Conservation (phyloP, 2,888 invertebrate species). For the Chymomyza procnemis region DNA sequence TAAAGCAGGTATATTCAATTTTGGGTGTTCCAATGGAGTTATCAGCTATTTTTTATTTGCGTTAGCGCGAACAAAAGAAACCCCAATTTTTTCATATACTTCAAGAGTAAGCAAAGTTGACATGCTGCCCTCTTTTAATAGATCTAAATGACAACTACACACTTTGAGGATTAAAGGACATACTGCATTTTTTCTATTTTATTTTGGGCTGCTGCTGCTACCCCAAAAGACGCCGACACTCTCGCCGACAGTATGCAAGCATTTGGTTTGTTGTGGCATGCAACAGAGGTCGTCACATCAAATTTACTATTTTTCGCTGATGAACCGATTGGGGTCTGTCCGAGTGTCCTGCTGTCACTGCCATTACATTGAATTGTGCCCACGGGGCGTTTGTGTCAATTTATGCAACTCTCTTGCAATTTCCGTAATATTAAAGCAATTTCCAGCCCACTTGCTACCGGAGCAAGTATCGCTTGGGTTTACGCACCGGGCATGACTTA, state of each 20-base stretch:
- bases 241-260: background rate
- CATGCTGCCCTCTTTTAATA: background rate
- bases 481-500: slow-evolving; percentile 43
- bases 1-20: too few species aligned
- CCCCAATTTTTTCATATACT: background rate
- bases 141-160: background rate
- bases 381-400: slow-evolving; percentile 75
- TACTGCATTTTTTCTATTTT: background rate
- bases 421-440: slow-evolving; percentile 73
- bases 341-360: slow-evolving; percentile 8
- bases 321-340: background rate
- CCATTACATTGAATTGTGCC: slow-evolving; percentile 69
- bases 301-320: background rate
- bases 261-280: slow-evolving; percentile 14
- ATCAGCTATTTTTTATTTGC: background rate
- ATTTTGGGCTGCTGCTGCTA: background rate
- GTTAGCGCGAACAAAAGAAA: background rate
- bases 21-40: background rate
- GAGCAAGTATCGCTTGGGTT: slow-evolving; percentile 17
- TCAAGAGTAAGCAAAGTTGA: background rate
- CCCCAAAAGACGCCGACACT: background rate
- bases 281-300: background rate
- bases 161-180: background rate
- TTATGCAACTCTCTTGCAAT: slow-evolving; percentile 73
- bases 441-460: slow-evolving; percentile 54